phyloP scores from a whole-genome alignment of 1,140 invertebrate genomes.

The Drosophila micromelanica region DNA sequence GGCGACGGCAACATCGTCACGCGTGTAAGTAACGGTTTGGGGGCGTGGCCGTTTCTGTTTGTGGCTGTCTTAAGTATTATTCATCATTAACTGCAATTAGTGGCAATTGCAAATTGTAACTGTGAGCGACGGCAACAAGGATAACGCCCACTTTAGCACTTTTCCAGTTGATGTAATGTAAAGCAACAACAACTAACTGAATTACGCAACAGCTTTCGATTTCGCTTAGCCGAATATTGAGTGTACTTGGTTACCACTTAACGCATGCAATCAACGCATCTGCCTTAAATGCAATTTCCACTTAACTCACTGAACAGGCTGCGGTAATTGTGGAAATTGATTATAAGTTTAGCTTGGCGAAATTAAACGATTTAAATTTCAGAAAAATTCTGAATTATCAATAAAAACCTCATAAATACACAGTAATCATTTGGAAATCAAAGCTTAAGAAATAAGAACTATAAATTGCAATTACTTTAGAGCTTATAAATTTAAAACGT shows the following conservation, averaged over 20 bases:
- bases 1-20: conserved; percentile 76
- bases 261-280: conserved; percentile 10
- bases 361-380: conserved; percentile 21
- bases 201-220: conserved; percentile 17
- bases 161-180: neutral
- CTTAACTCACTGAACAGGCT: conserved; percentile 4
- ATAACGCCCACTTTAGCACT: too few species aligned
- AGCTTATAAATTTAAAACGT: too few species aligned
- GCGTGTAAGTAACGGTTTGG: conserved; percentile 52
- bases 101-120: conserved; percentile 56
- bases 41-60: neutral
- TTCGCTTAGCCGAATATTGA: conserved; percentile 25
- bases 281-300: conserved; percentile 17
- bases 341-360: conserved; percentile 16
- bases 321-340: conserved; percentile 28
- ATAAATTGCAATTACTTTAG: too few species aligned
- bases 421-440: too few species aligned
- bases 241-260: conserved; percentile 40
- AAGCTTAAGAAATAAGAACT: too few species aligned
- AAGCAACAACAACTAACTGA: conserved; percentile 45
- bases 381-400: neutral
- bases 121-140: conserved; percentile 23
- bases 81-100: conserved; percentile 56
- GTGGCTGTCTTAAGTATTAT: neutral
- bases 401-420: too few species aligned